Conservation (phyloP, 53 echinoderm and acorn worm genomes). For the Patiria pectinifera region DNA sequence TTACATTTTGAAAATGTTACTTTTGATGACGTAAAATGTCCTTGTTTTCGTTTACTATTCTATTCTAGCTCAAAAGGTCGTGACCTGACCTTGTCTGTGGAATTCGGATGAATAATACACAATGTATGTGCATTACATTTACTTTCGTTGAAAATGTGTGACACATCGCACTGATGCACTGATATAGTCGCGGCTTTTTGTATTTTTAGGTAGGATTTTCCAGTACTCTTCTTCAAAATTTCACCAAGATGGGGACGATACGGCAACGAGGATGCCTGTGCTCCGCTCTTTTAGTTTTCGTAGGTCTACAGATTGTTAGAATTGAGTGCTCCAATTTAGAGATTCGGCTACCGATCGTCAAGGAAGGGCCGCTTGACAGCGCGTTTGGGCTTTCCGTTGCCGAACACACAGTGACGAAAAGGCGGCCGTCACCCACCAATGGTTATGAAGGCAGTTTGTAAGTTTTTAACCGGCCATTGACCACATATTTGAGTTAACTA, state of each 20-base stretch:
- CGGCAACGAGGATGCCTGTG: not conserved
- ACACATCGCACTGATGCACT: not conserved
- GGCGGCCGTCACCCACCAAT: constrained; percentile 13
- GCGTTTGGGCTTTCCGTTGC: constrained; percentile 97
- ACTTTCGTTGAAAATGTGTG: constrained; percentile 11
- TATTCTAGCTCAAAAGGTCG: not conserved
- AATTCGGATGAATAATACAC: constrained; percentile 26
- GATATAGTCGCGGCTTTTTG: not conserved
- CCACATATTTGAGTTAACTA: not conserved
- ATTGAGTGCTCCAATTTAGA: constrained; percentile 82
- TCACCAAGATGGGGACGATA: constrained; percentile 34
- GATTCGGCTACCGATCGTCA: constrained; percentile 85
- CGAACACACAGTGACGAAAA: constrained; percentile 73
- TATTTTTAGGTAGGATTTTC: not conserved
- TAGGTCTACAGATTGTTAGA: constrained; percentile 22
- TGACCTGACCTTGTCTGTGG: constrained; percentile 44
- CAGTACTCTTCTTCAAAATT: not conserved
- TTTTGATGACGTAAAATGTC: not conserved
- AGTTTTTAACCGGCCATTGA: constrained; percentile 39
- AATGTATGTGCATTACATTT: not conserved
- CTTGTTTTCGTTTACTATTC: not conserved
- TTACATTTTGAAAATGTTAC: not conserved
- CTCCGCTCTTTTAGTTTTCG: constrained; percentile 7
- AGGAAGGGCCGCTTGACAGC: constrained; percentile 87
- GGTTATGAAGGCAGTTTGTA: constrained; percentile 77